phyloP scores from a whole-genome alignment of 2,888 invertebrate species.

The Leucophora obtusa region DNA sequence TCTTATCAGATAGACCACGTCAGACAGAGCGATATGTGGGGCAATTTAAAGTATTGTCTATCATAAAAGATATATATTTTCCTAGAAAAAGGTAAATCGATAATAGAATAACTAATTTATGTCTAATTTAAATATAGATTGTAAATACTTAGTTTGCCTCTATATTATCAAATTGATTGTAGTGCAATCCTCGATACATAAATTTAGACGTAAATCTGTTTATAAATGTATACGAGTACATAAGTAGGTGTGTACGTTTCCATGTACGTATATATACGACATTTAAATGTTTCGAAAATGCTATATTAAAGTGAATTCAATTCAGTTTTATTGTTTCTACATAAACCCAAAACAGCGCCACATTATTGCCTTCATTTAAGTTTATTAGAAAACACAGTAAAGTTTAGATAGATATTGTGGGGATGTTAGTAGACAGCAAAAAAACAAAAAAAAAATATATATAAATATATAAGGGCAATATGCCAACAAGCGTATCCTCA shows the following conservation, averaged over 20 bases:
- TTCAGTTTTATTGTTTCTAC: slow-evolving; percentile 76
- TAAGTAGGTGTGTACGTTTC: background rate
- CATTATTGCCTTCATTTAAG: slow-evolving; percentile 77
- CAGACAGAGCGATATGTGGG: too few relatives aligned
- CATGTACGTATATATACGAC: slow-evolving; percentile 4
- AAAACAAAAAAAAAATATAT: too few relatives aligned
- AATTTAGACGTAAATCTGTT: background rate
- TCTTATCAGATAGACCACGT: too few relatives aligned
- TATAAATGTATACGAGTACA: background rate
- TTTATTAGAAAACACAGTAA: slow-evolving; percentile 72
- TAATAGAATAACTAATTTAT: too few relatives aligned
- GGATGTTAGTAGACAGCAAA: slow-evolving; percentile 22
- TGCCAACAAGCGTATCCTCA: slow-evolving; percentile 59
- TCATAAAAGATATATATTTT: too few relatives aligned
- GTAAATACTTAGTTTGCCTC: background rate
- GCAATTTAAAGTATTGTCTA: too few relatives aligned
- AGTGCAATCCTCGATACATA: background rate
- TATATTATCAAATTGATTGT: background rate
- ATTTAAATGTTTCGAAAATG: slow-evolving; percentile 41
- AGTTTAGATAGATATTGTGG: slow-evolving; percentile 36
- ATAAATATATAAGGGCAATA: slow-evolving; percentile 52
- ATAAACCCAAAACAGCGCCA: slow-evolving; percentile 77
- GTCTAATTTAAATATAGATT: background rate
- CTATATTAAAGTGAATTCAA: slow-evolving; percentile 69
- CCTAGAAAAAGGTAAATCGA: too few relatives aligned